phyloP scores from a whole-genome alignment of 2,888 invertebrate genomes.

The Protophormia terraenovae region DNA sequence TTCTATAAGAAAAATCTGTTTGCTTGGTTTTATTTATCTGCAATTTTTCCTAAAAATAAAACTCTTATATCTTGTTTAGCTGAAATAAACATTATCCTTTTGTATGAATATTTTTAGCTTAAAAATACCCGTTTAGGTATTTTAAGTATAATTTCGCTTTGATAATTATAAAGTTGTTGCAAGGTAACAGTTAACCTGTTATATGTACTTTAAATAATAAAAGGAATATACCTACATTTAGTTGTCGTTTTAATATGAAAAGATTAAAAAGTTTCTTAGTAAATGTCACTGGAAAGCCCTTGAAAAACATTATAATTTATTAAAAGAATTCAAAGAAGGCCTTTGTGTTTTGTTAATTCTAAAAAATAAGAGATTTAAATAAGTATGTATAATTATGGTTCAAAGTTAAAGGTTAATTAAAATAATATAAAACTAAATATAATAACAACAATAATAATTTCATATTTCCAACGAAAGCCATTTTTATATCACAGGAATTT shows the following conservation, averaged over 20 bases:
- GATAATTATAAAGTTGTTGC: conserved; percentile 19
- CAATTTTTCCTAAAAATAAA: neutral
- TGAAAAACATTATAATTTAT: neutral
- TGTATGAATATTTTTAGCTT: conserved; percentile 15
- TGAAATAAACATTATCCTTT: neutral
- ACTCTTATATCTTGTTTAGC: neutral
- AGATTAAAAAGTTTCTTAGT: neutral
- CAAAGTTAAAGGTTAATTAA: neutral
- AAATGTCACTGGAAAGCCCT: conserved; percentile 10
- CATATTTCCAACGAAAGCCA: no score
- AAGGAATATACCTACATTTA: neutral
- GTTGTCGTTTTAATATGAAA: neutral
- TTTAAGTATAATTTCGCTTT: conserved; percentile 35
- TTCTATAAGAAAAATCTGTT: no score
- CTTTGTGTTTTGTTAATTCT: neutral
- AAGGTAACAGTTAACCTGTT: neutral
- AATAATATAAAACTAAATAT: neutral
- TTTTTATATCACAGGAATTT: no score
- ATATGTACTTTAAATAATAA: neutral
- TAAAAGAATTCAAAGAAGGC: neutral
- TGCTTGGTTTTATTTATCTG: no score
- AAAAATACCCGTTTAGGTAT: conserved; percentile 27
- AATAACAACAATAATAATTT: no score
- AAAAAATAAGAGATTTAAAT: neutral
- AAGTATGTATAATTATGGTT: neutral